Evolutionary conservation across 1,140 invertebrate genomes (phyloP).

Genomic region (Lordiphosa collinella): DNA sequence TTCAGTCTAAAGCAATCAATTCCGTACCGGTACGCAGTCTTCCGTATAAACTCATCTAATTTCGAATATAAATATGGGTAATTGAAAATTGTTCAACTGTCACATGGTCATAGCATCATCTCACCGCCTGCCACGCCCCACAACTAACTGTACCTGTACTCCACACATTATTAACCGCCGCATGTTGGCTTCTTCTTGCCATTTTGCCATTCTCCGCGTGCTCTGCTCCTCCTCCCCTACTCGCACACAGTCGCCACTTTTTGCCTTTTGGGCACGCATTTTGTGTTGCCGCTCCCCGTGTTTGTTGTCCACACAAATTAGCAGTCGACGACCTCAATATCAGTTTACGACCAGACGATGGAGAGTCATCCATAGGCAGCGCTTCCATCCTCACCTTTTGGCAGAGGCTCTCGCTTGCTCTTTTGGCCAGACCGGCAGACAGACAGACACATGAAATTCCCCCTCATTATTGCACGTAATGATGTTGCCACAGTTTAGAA

Average conservation of each 20-base stretch:
- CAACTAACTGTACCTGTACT: constrained; percentile 63
- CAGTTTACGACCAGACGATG: constrained; percentile 57
- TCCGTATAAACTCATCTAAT: too few species aligned
- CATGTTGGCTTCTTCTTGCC: constrained; percentile 6
- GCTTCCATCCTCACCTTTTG: constrained; percentile 7
- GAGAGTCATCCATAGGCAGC: constrained; percentile 23
- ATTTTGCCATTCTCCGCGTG: constrained; percentile 13
- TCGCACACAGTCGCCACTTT: background rate
- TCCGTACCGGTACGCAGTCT: too few species aligned
- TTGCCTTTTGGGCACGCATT: constrained; percentile 32
- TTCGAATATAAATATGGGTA: too few species aligned
- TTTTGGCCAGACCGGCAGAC: constrained; percentile 21
- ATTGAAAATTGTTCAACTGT: too few species aligned
- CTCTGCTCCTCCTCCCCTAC: constrained; percentile 16
- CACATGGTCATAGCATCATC: too few species aligned
- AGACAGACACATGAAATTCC: constrained; percentile 25
- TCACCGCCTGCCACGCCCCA: constrained; percentile 43
- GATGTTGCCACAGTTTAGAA: constrained; percentile 70
- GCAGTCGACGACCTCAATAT: constrained; percentile 76
- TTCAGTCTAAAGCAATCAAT: too few species aligned
- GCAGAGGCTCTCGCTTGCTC: constrained; percentile 8
- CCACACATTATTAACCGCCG: background rate
- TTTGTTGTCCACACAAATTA: constrained; percentile 69
- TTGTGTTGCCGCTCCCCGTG: constrained; percentile 22
- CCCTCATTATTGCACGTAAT: constrained; percentile 59